Base-by-base conservation (phyloP, 2,113 vertebrate species). In the Sula dactylatra region DNA sequence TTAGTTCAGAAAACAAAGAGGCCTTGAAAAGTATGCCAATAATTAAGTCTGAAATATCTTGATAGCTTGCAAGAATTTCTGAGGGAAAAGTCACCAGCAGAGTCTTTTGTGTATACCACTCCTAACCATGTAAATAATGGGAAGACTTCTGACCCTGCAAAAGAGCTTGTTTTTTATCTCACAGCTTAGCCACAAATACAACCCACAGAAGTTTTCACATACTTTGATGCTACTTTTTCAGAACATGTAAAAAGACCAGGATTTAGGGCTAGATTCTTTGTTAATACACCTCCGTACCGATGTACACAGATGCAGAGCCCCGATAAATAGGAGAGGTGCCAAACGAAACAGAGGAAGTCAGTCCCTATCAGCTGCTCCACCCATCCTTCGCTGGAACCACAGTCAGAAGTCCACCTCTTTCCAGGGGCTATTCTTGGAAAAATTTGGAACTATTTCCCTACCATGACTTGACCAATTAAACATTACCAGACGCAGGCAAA, bases 1-100 rank as follows among this genome's bases (percentile, higher is more conserved):
- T 93, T 32, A 80, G 44, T 58, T 80, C 47, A 78, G 71, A 82
- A 95, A 95, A 96, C 73, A 95, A 94, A 86, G 73, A 78, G 16
- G 47, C 42, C 65, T 67, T 78, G 47, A 84, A 82, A 67, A 84
- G 55, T 15, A 86, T 38, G 38, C 72, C 81, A 96, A 64, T 55
- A 84, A 81, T 74, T 34, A 94, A 64, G 31, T 34, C 82, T 82
- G 56, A 78, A 85, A 87, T 66, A 61, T 31, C 67, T 77, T 12
- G 12, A 74, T 4, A 73, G 22, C 6, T 92, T 62, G 61, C 13
- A 88, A 70, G 34, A 93, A 86, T 16, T 44, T 27, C 70, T 4
- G 2, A 56, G 27, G 25, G 32, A 65, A 81, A 93, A 73, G 15
- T 14, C 40, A 76, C 21, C 14, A 26, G 18, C 18, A 5, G 42